Conservation (phyloP, 2,113 vertebrate species). For the Pelusios castaneus region DNA sequence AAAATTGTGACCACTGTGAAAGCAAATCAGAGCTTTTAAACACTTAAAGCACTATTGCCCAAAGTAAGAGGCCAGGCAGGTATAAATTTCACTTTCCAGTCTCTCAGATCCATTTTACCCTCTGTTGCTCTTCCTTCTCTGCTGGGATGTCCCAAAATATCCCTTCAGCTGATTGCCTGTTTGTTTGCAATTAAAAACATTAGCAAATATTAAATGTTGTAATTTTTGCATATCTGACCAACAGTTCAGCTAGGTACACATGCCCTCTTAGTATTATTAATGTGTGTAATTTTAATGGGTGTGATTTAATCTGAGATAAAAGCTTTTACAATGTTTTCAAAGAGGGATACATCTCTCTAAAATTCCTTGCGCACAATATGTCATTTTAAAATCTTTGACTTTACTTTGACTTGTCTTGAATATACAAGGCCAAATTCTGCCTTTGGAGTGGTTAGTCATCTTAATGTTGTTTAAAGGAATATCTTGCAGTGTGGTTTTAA, state of each 20-base stretch:
- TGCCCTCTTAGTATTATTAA: not conserved
- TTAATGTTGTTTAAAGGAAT: not conserved
- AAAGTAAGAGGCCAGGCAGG: not conserved
- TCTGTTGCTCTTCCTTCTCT: not conserved
- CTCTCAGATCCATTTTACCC: slow-evolving; percentile 20
- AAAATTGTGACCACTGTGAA: not conserved
- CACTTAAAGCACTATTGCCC: not conserved
- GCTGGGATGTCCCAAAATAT: not conserved
- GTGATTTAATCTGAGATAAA: not conserved
- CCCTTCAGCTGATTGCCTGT: slow-evolving; percentile 38
- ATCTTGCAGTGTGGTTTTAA: not conserved
- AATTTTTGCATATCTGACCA: not conserved
- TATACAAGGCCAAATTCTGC: not conserved
- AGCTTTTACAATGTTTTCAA: not conserved
- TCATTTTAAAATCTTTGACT: not conserved
- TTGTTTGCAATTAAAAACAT: slow-evolving; percentile 36
- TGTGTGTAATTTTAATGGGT: not conserved
- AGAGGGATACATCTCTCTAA: not conserved
- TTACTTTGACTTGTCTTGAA: not conserved
- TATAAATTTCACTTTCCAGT: not conserved
- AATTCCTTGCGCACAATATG: not conserved
- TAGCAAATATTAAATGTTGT: slow-evolving; percentile 44
- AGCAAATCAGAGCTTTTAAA: not conserved
- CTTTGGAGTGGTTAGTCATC: not conserved
- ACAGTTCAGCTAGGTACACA: not conserved